Evolutionary conservation across 2,113 vertebrate species (phyloP), one percentile per base, ranked within the genome.

Genomic region (Ariopsis seemanni): DNA sequence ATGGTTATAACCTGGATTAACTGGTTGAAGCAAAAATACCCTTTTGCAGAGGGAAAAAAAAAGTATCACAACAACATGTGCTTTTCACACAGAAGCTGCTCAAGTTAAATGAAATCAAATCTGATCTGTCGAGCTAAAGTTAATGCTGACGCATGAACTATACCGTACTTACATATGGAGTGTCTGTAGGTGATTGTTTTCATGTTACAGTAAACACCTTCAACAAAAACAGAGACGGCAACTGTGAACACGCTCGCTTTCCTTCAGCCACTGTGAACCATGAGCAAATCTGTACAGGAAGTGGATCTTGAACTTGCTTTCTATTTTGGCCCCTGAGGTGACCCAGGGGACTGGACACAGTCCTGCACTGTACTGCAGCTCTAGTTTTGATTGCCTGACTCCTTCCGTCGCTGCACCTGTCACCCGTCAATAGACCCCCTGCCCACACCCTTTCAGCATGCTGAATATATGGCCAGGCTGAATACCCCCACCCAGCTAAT

Each of bases 381-480:
- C 92, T 92, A 92, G 90, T 95, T 96, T 96, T 94, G 90, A 92
- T 93, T 94, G 93, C 65, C 87, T 92, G 92, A 95, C 93, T 91
- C 94, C 94, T 93, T 96, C 95, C 90, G 93, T 93, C 92, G 74
- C 92, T 95, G 94, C 96, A 97, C 97, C 96, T 98, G 97, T 95
- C 94, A 95, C 94, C 94, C 89, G 92, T 96, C 96, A 97, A 92
- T 93, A 95, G 96, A 94, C 95, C 97, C 95, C 96, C 96, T 93
- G 91, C 92, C 92, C 95, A 93, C 91, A 92, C 95, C 94, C 95
- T 97, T 97, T 97, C 97, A 97, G 95, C 96, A 92, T 94, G 92
- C 91, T 96, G 93, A 96, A 97, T 97, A 96, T 96, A 97, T 94
- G 95, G 95, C 95, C 92, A 93, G 93, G 95, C 95, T 95, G 88